Evolutionary conservation across 2,113 vertebrate species (phyloP).

Genomic region (Cochlearius cochlearius): DNA sequence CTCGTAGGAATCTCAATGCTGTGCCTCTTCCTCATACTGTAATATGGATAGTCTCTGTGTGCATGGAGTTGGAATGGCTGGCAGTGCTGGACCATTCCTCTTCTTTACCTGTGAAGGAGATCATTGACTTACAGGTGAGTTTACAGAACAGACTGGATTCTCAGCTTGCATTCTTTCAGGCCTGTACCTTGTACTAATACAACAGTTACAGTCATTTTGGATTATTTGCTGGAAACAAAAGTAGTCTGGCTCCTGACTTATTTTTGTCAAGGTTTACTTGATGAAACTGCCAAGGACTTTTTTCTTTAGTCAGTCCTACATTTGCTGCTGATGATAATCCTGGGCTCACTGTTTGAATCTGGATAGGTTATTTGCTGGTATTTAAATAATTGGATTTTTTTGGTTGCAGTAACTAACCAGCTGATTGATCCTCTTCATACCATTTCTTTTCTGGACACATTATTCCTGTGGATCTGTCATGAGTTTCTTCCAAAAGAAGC

Average conservation of each 20-base stretch:
- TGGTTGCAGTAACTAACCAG: not conserved
- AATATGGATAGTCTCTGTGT: not conserved
- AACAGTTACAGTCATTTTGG: not conserved
- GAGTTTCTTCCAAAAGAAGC: not conserved
- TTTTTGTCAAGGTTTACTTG: not conserved
- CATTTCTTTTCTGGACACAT: not conserved
- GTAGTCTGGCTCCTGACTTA: not conserved
- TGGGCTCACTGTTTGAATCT: not conserved
- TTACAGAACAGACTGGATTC: not conserved
- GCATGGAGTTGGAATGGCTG: not conserved
- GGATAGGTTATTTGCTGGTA: not conserved
- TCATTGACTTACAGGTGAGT: not conserved
- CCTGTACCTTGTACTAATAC: not conserved
- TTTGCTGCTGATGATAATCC: not conserved
- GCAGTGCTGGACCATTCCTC: not conserved
- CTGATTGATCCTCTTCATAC: not conserved
- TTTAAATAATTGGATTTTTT: not conserved
- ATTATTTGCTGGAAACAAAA: conserved; percentile 2
- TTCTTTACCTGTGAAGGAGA: not conserved
- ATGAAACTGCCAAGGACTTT: not conserved
- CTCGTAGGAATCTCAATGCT: not conserved
- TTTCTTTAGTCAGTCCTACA: not conserved
- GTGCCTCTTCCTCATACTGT: not conserved
- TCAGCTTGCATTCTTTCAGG: not conserved
- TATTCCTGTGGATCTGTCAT: not conserved